Evolutionary conservation across 92 coral and sea anemone genomes (phyloP), one percentile per base, ranked within the genome.

Genomic region (Pocillopora meandrina): DNA sequence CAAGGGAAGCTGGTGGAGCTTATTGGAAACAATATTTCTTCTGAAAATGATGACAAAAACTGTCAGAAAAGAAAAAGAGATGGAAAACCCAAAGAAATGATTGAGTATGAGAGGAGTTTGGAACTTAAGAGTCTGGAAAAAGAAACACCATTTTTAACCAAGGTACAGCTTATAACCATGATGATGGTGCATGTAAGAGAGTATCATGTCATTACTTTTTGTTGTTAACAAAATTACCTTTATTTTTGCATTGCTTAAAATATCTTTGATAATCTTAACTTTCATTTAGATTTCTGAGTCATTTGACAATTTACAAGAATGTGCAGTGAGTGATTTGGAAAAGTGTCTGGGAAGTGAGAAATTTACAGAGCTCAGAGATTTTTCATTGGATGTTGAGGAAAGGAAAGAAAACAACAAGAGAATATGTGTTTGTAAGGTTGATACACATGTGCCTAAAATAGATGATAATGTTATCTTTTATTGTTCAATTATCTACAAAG

Each of bases 1-100:
- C 16, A 15, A 71, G 95, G 95, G 15, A 70, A 73, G 34, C 78
- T 82, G 61, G 90, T 84, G 26, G 62, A 86, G 26, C 79, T 88
- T 31, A 84, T 78, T 16, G 13, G 23, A 1, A 14, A 62, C 11
- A n/a, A 76, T 9, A 76, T 76, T 19, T 56, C 67, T 1, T 75
- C 83, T 66, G 61, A 69, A n/a, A 68, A n/a, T 1, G 42, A 84
- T 2, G 74, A 52, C 13, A 34, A 42, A n/a, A 33, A 34, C 9
- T 15, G 21, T 67, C 65, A 65, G 42, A 14, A 49, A 6, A 11
- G 31, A 14, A 26, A 12, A 9, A 56, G 61, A 5, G 61, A 52
- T 15, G 58, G 15, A 63, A 26, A 18, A 12, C 33, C 16, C 26
- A 3, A 12, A 9, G 74, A 23, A 19, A 9, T 33, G 23, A 64